phyloP scores from a whole-genome alignment of 1,140 invertebrate genomes.

The roundworm (Caenorhabditis elegans) region DNA sequence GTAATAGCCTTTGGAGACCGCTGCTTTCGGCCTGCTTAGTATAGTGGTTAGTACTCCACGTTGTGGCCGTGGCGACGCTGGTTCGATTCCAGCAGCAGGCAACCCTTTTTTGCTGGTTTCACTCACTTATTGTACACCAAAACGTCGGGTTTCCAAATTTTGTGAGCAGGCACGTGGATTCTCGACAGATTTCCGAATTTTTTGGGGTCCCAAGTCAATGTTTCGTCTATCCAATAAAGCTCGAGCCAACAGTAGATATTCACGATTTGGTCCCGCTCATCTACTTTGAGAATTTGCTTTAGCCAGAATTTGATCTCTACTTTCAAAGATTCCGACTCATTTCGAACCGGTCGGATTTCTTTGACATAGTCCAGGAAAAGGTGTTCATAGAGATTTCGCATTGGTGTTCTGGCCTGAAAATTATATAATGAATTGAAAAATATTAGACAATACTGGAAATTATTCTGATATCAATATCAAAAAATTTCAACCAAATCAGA shows the following conservation, averaged over 20 bases:
- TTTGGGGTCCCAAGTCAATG: slow-evolving; percentile 67
- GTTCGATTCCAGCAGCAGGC: slow-evolving; percentile 56
- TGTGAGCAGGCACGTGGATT: slow-evolving; percentile 66
- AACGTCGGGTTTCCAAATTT: slow-evolving; percentile 68
- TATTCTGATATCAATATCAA: too few species aligned
- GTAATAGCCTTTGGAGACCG: background rate
- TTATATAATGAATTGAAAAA: background rate
- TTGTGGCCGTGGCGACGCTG: slow-evolving; percentile 60
- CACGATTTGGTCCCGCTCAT: slow-evolving; percentile 57
- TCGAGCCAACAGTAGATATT: slow-evolving; percentile 54
- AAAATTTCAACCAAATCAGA: too few species aligned
- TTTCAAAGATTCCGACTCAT: slow-evolving; percentile 45
- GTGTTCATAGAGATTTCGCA: slow-evolving; percentile 53
- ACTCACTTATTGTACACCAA: slow-evolving; percentile 68
- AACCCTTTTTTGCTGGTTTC: background rate
- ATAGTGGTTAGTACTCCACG: slow-evolving; percentile 62
- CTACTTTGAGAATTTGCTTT: slow-evolving; percentile 59
- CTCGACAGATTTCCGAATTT: slow-evolving; percentile 64
- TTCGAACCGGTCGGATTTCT: slow-evolving; percentile 48
- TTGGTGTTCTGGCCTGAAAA: slow-evolving; percentile 1
- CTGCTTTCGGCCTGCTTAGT: slow-evolving; percentile 50
- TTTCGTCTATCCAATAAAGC: slow-evolving; percentile 67
- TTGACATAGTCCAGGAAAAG: slow-evolving; percentile 53
- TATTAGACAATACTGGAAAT: too few species aligned
- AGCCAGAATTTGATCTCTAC: slow-evolving; percentile 61